Conservation (phyloP, 1,140 invertebrate genomes). For the Diuraphis noxia region DNA sequence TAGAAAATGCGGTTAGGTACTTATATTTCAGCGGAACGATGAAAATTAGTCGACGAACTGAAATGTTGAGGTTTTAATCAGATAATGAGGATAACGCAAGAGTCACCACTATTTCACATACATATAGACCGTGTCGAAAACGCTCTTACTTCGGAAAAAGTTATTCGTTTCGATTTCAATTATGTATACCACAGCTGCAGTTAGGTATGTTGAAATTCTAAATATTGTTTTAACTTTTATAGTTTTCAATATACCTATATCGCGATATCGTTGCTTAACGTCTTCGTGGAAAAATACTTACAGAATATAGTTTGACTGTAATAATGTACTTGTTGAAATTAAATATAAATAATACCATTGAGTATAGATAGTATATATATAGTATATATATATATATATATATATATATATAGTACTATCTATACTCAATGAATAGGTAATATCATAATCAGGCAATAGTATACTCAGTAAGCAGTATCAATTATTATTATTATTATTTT, state of each 20-base stretch:
- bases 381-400: too few relatives aligned
- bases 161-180: background rate
- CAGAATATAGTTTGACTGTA: background rate
- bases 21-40: background rate
- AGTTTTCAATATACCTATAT: background rate
- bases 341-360: background rate
- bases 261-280: background rate
- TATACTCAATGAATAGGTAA: too few relatives aligned
- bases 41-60: slow-evolving; percentile 1
- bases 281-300: background rate
- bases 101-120: background rate
- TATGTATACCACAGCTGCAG: background rate
- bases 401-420: too few relatives aligned
- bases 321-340: background rate
- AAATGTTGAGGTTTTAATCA: slow-evolving; percentile 8
- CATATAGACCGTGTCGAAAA: slow-evolving; percentile 27
- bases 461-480: background rate
- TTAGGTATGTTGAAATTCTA: background rate
- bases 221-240: background rate
- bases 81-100: background rate
- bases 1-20: background rate
- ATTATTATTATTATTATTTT: too few relatives aligned
- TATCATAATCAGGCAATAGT: too few relatives aligned
- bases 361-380: too few relatives aligned
- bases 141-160: background rate